Conservation (phyloP, 2,113 vertebrate species). For the Phasianus colchicus region DNA sequence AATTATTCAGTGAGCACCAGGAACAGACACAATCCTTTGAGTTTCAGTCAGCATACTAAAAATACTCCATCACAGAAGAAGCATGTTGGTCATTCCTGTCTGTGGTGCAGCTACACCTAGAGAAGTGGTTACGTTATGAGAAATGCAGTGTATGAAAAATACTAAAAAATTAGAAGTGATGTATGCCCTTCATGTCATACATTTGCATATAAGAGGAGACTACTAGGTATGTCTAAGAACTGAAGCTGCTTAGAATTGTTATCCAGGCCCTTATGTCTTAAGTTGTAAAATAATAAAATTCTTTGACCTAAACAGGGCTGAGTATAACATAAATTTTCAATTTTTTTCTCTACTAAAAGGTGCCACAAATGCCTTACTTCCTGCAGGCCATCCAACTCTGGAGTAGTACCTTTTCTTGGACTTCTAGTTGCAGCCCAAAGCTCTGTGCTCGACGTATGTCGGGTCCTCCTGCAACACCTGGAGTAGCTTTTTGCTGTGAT, state of each 20-base stretch:
- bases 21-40: neutral
- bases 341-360: neutral
- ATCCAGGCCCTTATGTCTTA: neutral
- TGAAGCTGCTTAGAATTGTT: neutral
- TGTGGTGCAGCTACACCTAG: neutral
- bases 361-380: neutral
- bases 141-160: neutral
- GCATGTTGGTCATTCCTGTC: neutral
- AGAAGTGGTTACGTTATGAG: neutral
- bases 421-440: fast-evolving
- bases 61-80: neutral
- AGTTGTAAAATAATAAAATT: neutral
- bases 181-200: neutral
- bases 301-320: neutral
- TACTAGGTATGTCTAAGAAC: neutral
- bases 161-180: neutral
- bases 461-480: fast-evolving
- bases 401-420: neutral
- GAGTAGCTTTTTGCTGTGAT: neutral
- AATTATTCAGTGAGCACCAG: neutral
- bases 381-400: fast-evolving
- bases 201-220: neutral
- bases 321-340: neutral
- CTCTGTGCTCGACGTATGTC: fast-evolving
- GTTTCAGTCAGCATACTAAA: neutral